Conservation (phyloP, 2,113 vertebrate species). For the Alethe diademata region DNA sequence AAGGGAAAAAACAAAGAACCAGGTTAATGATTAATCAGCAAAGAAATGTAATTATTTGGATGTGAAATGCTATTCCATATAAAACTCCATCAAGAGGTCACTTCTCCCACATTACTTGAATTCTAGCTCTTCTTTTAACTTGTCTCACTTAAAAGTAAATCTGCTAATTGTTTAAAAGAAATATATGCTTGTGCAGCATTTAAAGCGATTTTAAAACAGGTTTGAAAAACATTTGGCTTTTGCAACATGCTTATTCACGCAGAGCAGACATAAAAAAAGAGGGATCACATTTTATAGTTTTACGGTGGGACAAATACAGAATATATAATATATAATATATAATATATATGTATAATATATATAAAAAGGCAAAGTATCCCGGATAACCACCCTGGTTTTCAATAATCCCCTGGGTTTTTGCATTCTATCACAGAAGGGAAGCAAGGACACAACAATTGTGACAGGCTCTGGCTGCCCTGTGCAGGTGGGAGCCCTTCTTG, state of each 20-base stretch:
- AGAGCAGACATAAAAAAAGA: background rate
- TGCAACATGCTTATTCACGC: background rate
- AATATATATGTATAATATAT: background rate
- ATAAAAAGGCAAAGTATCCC: background rate
- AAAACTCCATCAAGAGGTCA: background rate
- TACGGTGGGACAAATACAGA: background rate
- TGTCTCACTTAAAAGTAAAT: background rate
- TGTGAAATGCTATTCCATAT: background rate
- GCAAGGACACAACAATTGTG: fast-evolving
- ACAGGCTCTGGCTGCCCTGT: background rate
- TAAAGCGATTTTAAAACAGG: background rate
- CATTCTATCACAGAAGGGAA: background rate
- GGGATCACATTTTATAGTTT: background rate
- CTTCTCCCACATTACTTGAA: background rate
- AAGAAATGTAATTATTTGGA: background rate
- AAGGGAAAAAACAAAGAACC: background rate
- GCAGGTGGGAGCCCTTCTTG: background rate
- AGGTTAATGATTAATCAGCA: conserved; percentile 13
- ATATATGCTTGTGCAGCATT: background rate
- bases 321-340: too few relatives aligned
- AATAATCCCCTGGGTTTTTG: background rate
- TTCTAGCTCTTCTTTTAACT: background rate
- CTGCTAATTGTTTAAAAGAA: background rate
- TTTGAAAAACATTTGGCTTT: background rate
- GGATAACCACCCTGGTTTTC: background rate